Evolutionary conservation across 1,140 invertebrate genomes (phyloP).

Genomic region (Tribolium madens): DNA sequence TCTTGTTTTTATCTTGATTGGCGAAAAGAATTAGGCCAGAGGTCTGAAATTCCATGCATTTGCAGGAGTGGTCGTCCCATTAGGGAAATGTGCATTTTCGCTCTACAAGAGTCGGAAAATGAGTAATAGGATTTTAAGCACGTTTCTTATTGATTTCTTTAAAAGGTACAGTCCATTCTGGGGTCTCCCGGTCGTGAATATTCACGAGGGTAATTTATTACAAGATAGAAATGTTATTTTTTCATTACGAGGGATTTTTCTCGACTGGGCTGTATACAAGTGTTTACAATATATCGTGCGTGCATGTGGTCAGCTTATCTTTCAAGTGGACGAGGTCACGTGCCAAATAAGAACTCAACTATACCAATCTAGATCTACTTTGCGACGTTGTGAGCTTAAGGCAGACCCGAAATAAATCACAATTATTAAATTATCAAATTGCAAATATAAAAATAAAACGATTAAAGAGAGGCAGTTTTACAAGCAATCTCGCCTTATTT

Average conservation of each 20-base stretch:
- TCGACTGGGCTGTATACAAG: slow-evolving; percentile 11
- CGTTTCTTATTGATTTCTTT: slow-evolving; percentile 36
- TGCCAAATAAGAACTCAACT: slow-evolving; percentile 40
- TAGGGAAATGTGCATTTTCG: slow-evolving; percentile 36
- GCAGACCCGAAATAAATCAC: slow-evolving; percentile 26
- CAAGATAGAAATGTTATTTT: not conserved
- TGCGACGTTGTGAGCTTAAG: slow-evolving; percentile 6
- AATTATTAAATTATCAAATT: slow-evolving; percentile 10
- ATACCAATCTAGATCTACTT: slow-evolving; percentile 28
- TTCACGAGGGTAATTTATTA: not conserved
- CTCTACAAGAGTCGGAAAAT: not conserved
- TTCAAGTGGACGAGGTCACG: slow-evolving; percentile 38
- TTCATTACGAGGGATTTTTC: slow-evolving; percentile 25
- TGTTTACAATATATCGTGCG: slow-evolving; percentile 43
- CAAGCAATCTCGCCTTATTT: not conserved
- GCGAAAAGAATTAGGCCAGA: slow-evolving; percentile 10
- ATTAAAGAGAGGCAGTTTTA: not conserved
- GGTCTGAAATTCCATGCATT: not conserved
- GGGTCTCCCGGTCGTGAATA: slow-evolving; percentile 18
- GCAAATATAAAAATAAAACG: slow-evolving; percentile 4
- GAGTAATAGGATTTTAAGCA: slow-evolving; percentile 7
- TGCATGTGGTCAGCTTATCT: slow-evolving; percentile 46
- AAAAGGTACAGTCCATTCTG: slow-evolving; percentile 41
- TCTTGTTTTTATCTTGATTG: not conserved
- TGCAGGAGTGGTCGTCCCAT: not conserved